phyloP scores from a whole-genome alignment of 1,140 invertebrate genomes.

The Venturia canescens region DNA sequence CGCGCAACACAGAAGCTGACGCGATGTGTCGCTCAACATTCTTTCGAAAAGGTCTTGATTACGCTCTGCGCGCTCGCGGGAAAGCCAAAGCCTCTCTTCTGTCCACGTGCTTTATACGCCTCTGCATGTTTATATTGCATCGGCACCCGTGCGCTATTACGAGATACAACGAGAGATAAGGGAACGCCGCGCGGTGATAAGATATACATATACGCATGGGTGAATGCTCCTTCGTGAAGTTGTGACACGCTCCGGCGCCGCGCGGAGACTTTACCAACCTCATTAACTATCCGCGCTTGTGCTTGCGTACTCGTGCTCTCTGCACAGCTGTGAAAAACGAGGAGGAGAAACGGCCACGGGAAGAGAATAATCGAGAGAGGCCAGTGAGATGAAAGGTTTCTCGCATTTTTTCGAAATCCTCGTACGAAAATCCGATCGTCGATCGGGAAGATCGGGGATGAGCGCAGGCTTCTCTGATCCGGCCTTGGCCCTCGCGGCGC shows the following conservation, averaged over 20 bases:
- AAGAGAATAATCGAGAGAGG: neutral
- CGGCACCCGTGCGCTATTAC: constrained; percentile 52
- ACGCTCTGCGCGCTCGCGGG: too few relatives aligned
- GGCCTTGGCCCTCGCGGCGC: too few relatives aligned
- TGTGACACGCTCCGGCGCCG: constrained; percentile 46
- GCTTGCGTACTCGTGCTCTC: neutral
- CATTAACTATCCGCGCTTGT: neutral
- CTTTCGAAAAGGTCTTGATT: neutral
- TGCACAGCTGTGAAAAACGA: neutral
- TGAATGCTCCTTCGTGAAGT: constrained; percentile 48
- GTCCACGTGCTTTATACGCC: neutral
- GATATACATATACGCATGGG: constrained; percentile 42
- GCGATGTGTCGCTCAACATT: too few relatives aligned
- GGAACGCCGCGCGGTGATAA: constrained; percentile 51
- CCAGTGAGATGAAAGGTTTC: neutral
- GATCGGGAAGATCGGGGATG: too few relatives aligned
- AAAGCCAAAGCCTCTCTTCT: too few relatives aligned
- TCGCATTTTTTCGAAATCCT: constrained; percentile 6
- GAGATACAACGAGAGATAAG: constrained; percentile 57
- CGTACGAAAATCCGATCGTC: constrained; percentile 4
- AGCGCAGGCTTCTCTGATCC: too few relatives aligned
- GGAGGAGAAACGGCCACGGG: too few relatives aligned
- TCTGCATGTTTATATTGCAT: constrained; percentile 40
- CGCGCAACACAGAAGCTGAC: too few relatives aligned
- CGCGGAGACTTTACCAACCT: constrained; percentile 6